These are phyloP conservation scores for Amblyopsis hoosieri DNA, from an alignment of 2,797 vertebrate genomes.

Conservation along the genomic window DNA sequence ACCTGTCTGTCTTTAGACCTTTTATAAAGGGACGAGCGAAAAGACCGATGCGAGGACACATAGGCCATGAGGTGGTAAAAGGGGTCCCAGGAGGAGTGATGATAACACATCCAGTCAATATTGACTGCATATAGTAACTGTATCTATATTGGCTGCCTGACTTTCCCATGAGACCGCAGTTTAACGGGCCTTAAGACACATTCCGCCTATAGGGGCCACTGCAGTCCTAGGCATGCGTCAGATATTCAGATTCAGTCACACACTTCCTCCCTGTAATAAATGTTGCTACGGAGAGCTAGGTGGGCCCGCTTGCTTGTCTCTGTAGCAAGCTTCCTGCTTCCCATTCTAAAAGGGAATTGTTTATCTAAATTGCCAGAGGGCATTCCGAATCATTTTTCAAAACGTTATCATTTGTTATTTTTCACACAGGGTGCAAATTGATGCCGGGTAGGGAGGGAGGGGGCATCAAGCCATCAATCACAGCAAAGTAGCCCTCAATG, in stretches of 20 bases:
- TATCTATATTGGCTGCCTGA: conserved; percentile 20
- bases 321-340: background rate
- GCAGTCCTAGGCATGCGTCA: conserved; percentile 47
- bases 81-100: conserved; percentile 12
- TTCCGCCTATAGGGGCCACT: conserved; percentile 57
- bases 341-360: conserved; percentile 57
- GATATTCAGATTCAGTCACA: conserved; percentile 40
- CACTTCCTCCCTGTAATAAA: conserved; percentile 36
- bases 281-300: conserved; percentile 47
- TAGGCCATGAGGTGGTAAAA: background rate
- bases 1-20: background rate
- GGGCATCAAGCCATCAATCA: conserved; percentile 69
- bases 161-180: conserved; percentile 25
- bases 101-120: conserved; percentile 29
- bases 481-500: conserved; percentile 63
- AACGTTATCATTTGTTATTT: conserved; percentile 65
- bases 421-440: conserved; percentile 56
- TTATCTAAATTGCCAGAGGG: conserved; percentile 68
- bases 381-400: conserved; percentile 68
- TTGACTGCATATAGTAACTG: conserved; percentile 18
- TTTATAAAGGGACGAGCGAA: conserved; percentile 31
- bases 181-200: conserved; percentile 47
- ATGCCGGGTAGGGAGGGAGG: conserved; percentile 21
- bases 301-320: conserved; percentile 37
- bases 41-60: conserved; percentile 8